A percentile compares a stretch with the other conserved stretches of the same genome.
These are phyloP conservation scores for Syrrhaptes paradoxus DNA, from an alignment of 2,113 vertebrate species.

Conservation along the genomic window DNA sequence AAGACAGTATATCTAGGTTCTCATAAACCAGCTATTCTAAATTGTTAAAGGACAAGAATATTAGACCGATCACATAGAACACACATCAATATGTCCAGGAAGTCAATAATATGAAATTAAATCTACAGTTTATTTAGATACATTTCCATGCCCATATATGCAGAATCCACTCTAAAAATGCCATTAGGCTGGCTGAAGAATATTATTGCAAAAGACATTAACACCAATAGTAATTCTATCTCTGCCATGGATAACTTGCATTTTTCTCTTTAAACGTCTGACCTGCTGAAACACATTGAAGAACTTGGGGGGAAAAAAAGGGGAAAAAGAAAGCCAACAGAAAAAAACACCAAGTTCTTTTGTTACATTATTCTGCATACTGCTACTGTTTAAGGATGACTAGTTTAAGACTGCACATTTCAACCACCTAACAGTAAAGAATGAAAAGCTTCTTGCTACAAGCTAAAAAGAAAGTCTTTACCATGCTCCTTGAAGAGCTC, in stretches of 20 bases:
- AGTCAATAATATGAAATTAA: conserved; percentile 38
- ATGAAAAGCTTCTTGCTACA: conserved; percentile 75
- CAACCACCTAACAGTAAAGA: conserved; percentile 66
- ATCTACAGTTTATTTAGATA: conserved; percentile 48
- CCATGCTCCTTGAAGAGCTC: conserved; percentile 84
- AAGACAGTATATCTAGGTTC: conserved; percentile 8
- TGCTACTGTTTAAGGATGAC: conserved; percentile 36
- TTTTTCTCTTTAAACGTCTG: not conserved
- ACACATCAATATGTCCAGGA: conserved; percentile 9
- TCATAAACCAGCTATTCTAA: conserved; percentile 34
- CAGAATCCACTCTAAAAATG: conserved; percentile 33
- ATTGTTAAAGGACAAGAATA: conserved; percentile 30
- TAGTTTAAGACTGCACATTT: conserved; percentile 65
- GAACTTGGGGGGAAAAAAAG: not conserved
- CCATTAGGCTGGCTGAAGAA: conserved; percentile 28
- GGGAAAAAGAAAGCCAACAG: not conserved
- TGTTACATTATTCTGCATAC: not conserved
- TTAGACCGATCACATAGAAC: not conserved
- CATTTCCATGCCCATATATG: not conserved
- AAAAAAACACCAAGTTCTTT: not conserved
- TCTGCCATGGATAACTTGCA: not conserved
- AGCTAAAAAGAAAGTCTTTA: conserved; percentile 80
- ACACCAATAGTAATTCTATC: not conserved
- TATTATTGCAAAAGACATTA: conserved; percentile 6
- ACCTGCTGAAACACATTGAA: not conserved